Conservation (phyloP, 2,113 vertebrate genomes). For the Chascanopsetta lugubris region DNA sequence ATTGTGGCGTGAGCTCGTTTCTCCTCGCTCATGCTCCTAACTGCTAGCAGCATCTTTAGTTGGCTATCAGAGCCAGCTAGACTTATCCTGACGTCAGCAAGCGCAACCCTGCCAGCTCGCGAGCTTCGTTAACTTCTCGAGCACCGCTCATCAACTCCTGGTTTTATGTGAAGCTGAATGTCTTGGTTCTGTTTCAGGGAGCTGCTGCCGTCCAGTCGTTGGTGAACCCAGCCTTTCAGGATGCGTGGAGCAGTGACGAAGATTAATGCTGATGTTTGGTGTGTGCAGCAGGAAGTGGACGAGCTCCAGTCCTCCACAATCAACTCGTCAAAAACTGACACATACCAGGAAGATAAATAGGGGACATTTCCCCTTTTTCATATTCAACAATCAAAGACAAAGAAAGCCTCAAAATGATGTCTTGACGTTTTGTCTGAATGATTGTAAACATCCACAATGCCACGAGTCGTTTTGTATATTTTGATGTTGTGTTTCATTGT, state of each 20-base stretch:
- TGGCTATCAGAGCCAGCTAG: too few species aligned
- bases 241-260: slow-evolving; percentile 94
- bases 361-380: not conserved
- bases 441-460: slow-evolving; percentile 2
- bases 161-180: not conserved
- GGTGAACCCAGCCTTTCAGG: slow-evolving; percentile 87
- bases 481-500: not conserved
- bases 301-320: not conserved
- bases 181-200: slow-evolving; percentile 73
- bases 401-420: slow-evolving; percentile 15
- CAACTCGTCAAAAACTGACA: not conserved
- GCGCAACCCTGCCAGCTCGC: too few species aligned
- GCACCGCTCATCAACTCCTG: too few species aligned
- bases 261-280: slow-evolving; percentile 76
- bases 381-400: not conserved
- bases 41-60: too few species aligned
- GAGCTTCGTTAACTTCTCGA: too few species aligned
- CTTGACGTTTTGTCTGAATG: slow-evolving; percentile 27
- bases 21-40: too few species aligned
- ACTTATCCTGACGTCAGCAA: too few species aligned
- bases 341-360: not conserved
- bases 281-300: not conserved
- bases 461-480: slow-evolving; percentile 17
- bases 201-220: slow-evolving; percentile 62
- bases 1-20: too few species aligned